Base-by-base conservation (phyloP, 2,888 invertebrate species). In the Campoletis raptor region DNA sequence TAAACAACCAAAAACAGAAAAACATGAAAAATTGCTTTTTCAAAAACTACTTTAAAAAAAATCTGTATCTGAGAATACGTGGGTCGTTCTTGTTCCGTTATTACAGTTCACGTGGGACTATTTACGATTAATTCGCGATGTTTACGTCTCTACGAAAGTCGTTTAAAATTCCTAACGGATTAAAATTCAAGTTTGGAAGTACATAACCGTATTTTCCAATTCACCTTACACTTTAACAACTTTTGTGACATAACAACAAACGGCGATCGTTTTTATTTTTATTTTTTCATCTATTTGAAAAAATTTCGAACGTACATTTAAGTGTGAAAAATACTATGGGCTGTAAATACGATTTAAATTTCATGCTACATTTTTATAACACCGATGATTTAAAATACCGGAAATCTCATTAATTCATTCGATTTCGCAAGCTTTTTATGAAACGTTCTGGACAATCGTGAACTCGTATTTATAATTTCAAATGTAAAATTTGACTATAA, bases 241-340 rank as follows among this genome's bases (percentile, higher is more conserved):
- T 10, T 21, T 52, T 12, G 15, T 42, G 74, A 76, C 42, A 5
- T 18, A 76, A 69, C 67, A 57, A 54, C 36, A 57, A 40, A 67
- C 18, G 30, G 18, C 61, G 12, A 3, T 61, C 30, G 30, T 30
- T 1, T 30, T 30, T 30, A 30, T 30, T 30, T 30, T 30, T 30
- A 24, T 15, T 30, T 61, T 61, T 61, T 30, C 24, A 61, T 0
- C 12, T 10, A 57, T 30, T 61, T 57, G 78, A n/a, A 54, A n/a
- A 57, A 69, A 79, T 40, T 74, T 21, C 8, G 7, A 21, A 21
- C 8, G 15, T 24, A 61, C 15, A 15, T 30, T 30, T 9, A 2
- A 30, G 15, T 30, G 6, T 5, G 12, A 30, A 30, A 57, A 57
- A 57, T 57, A 30, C 12, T 57, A 57, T 61, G 12, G 57, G 30